Evolutionary conservation across 2,797 vertebrate genomes (phyloP), one percentile per base, ranked within the genome.

Genomic region (Lophius americanus): DNA sequence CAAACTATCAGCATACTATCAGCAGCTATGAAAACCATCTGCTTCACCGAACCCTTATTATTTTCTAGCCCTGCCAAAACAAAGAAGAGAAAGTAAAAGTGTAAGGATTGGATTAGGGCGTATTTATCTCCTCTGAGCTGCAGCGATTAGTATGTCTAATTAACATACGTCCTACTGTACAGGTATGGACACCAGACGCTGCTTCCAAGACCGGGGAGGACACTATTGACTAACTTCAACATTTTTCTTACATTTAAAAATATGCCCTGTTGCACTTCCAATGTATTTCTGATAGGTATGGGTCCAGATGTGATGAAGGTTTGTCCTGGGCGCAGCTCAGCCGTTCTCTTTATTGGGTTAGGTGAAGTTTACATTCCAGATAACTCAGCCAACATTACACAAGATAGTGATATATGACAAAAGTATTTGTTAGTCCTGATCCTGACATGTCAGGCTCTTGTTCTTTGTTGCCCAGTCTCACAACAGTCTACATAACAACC

Each of bases 51-150:
- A 23, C 23, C 23, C 23, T 23, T 23, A 23, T 23, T 23, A n/a
- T 41, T 23, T 42, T 6, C 1, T 14, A 38, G 4, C 14, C 38
- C 7, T 43, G 1, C 7, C 1, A 32, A 49, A 41, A 12, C 44
- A 9, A 32, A 41, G 32, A 55, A 39, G 9, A 32, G 14, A 7
- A 9, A 55, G 39, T 3, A 41, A 33, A 39, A 3, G 37, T n/a
- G 52, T 54, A 38, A 64, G 7, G 62, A 48, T 47, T 4, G 10
- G 14, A 55, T 49, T n/a, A 35, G 48, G 12, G 38, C n/a, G 33
- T 44, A n/a, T 37, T 46, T 44, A 52, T n/a, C 49, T 32, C 4
- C n/a, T 51, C 9, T 50, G 13, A 51, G 35, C 41, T 37, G 36
- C 43, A 32, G 7, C 48, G 13, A 54, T 38, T 39, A 12, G 43